Evolutionary conservation across 2,888 invertebrate species (phyloP).

Genomic region (Pecten maximus): DNA sequence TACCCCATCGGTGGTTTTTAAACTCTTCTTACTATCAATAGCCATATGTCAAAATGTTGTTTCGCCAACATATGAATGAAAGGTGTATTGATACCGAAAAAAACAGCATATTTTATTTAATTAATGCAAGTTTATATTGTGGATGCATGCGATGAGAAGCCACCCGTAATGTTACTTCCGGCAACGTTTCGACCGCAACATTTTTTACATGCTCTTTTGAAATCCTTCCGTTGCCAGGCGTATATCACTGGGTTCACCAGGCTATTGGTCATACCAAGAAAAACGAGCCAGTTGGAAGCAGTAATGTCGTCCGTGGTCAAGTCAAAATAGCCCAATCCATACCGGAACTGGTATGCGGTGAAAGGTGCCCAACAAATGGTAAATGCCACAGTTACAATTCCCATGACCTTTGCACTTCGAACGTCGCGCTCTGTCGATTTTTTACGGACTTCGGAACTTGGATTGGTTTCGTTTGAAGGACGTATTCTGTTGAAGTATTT

Average conservation of each 20-base stretch:
- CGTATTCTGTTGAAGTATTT: slow-evolving; percentile 49
- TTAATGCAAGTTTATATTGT: neutral
- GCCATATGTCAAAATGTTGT: too few species aligned
- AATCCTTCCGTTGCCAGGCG: slow-evolving; percentile 63
- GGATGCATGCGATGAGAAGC: neutral
- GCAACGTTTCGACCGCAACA: neutral
- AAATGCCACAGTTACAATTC: slow-evolving; percentile 56
- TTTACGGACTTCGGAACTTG: neutral
- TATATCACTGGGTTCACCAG: slow-evolving; percentile 64
- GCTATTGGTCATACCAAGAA: slow-evolving; percentile 60
- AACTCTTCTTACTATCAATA: too few species aligned
- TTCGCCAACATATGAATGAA: too few species aligned
- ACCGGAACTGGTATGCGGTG: slow-evolving; percentile 58
- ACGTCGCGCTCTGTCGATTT: slow-evolving; percentile 43
- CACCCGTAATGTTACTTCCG: neutral
- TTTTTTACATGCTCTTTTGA: slow-evolving; percentile 55
- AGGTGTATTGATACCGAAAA: too few species aligned
- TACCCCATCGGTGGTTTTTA: too few species aligned
- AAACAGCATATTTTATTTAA: too few species aligned
- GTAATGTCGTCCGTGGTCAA: slow-evolving; percentile 44
- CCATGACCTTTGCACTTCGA: slow-evolving; percentile 57
- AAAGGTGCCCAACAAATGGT: slow-evolving; percentile 60
- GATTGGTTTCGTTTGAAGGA: slow-evolving; percentile 34
- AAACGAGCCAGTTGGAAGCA: slow-evolving; percentile 60
- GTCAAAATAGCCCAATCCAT: slow-evolving; percentile 41